Base-by-base conservation (phyloP, 2,797 vertebrate genomes). In the Crenuchus spilurus region DNA sequence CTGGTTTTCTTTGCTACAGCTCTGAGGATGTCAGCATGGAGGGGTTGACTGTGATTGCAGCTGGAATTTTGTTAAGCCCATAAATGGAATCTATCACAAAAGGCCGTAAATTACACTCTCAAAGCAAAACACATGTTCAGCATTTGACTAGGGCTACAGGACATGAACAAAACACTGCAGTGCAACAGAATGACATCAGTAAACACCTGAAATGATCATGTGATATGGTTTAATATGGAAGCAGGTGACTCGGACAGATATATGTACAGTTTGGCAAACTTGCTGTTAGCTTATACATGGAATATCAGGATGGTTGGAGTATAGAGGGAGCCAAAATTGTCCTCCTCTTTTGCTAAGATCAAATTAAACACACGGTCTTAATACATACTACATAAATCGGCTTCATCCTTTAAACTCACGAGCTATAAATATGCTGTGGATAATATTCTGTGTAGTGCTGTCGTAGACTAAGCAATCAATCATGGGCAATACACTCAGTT, bases 11-110 rank as follows among this genome's bases (percentile, higher is more conserved):
- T 70, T 24, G 16, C 28, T n/a, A 20, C 37, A 28, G 24, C 61
- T 55, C 26, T 44, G n/a, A 6, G 54, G 46, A 35, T 69, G 46
- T 37, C 66, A 70, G 42, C 48, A 70, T 24, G 26, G 20, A 16
- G 39, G 55, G 33, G 26, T n/a, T 44, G 20, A 30, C 20, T 70
- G 14, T 54, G 46, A 62, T 35, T 62, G 16, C 22, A 24, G 13
- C 9, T 52, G 72, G 33, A 63, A 65, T 55, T 48, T 49, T 60
- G 18, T 37, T 60, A 51, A 31, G 46, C 11, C 24, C 31, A 42
- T 24, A 65, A 66, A 62, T 35, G 14, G 20, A 62, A 42, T 52
- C 1, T 6, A 61, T 31, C 42, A 54, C 42, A 74, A 28, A 42
- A 54, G 49, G 6, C 49, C 13, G 52, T 26, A 26, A 11, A 18